phyloP scores from a whole-genome alignment of 2,888 invertebrate species.

The Drymonia ruficornis region DNA sequence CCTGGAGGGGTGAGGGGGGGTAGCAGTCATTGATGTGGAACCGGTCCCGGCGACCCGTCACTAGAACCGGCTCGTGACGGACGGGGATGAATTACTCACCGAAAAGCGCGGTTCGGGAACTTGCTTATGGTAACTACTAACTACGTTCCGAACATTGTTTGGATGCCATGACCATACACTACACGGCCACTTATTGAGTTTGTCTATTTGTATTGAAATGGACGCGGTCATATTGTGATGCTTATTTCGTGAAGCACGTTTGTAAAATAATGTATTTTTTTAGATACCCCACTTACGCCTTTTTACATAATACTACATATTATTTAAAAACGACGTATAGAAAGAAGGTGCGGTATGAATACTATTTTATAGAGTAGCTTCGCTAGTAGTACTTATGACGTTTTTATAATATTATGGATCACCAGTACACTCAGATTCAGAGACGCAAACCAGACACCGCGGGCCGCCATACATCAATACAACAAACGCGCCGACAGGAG shows the following conservation, averaged over 20 bases:
- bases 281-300: no score
- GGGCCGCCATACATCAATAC: slow-evolving; percentile 76
- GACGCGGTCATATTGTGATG: background rate
- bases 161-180: slow-evolving; percentile 24
- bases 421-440: slow-evolving; percentile 43
- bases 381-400: background rate
- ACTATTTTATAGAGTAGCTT: background rate
- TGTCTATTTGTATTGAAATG: background rate
- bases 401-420: no score
- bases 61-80: slow-evolving; percentile 71
- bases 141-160: slow-evolving; percentile 39
- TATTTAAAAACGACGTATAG: no score
- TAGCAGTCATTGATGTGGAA: slow-evolving; percentile 80
- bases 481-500: slow-evolving; percentile 79
- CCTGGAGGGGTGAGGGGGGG: slow-evolving; percentile 65
- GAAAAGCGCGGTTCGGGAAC: slow-evolving; percentile 61
- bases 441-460: slow-evolving; percentile 67
- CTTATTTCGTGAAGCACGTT: background rate
- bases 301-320: no score
- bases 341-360: no score
- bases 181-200: slow-evolving; percentile 17
- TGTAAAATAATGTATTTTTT: background rate
- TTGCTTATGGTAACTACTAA: slow-evolving; percentile 42
- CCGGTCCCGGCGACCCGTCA: slow-evolving; percentile 67
- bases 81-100: slow-evolving; percentile 75